These are phyloP conservation scores for Potamilus streckersoni DNA, from an alignment of 1,140 invertebrate genomes.

Conservation along the genomic window DNA sequence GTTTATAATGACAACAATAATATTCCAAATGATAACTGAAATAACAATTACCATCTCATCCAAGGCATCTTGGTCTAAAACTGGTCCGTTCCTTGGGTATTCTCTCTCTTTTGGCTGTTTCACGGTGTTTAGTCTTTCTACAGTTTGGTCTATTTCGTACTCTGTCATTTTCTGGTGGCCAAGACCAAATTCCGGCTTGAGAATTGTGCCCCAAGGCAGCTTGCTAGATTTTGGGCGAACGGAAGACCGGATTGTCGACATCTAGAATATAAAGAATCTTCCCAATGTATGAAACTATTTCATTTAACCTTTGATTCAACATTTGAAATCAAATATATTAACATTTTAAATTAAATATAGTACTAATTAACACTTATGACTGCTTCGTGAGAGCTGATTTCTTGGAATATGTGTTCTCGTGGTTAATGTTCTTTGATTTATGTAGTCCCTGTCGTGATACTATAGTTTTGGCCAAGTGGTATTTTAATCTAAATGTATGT, in stretches of 20 bases:
- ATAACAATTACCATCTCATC: slow-evolving; percentile 49
- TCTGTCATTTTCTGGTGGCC: slow-evolving; percentile 65
- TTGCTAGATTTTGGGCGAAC: slow-evolving; percentile 56
- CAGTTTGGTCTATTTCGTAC: slow-evolving; percentile 61
- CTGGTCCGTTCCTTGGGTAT: slow-evolving; percentile 40
- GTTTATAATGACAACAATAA: neutral
- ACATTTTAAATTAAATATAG: no score
- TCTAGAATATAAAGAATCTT: slow-evolving; percentile 2
- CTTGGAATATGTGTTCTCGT: no score
- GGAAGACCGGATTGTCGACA: slow-evolving; percentile 54
- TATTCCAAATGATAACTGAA: neutral
- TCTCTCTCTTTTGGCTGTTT: slow-evolving; percentile 36
- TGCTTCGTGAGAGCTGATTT: no score
- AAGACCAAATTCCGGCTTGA: slow-evolving; percentile 63
- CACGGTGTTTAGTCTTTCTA: slow-evolving; percentile 50
- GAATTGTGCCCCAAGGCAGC: slow-evolving; percentile 64
- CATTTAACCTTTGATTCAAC: no score
- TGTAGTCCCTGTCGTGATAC: no score
- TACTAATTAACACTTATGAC: no score
- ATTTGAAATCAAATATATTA: no score
- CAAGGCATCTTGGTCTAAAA: slow-evolving; percentile 46
- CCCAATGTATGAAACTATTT: no score
- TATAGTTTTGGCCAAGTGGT: no score
- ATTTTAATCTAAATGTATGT: no score
- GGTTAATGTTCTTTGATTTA: no score